Evolutionary conservation across 2,797 vertebrate species (phyloP).

Genomic region (Okamejei kenojei): DNA sequence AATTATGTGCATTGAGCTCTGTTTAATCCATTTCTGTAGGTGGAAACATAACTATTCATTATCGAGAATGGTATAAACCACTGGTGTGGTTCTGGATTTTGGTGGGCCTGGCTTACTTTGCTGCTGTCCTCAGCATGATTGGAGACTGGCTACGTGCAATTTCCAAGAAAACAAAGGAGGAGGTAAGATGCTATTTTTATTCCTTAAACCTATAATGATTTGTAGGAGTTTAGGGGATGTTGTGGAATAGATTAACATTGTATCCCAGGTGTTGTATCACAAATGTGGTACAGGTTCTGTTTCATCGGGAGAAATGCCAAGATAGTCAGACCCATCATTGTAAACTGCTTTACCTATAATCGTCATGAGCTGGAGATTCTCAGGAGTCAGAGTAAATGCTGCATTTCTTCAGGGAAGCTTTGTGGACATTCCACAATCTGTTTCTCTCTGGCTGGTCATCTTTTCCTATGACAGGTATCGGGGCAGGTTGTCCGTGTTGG

Average conservation of each 20-base stretch:
- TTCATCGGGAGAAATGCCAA: neutral
- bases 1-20: neutral
- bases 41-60: slow-evolving; percentile 76
- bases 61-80: slow-evolving; percentile 92
- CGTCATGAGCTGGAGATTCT: no score
- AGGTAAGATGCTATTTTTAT: slow-evolving; percentile 64
- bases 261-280: neutral
- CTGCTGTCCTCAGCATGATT: slow-evolving; percentile 96
- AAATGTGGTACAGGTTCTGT: neutral
- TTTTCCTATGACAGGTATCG: no score
- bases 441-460: no score
- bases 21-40: slow-evolving; percentile 59
- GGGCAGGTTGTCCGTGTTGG: no score
- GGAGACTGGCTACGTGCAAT: slow-evolving; percentile 93
- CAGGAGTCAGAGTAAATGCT: no score
- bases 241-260: neutral
- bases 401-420: no score
- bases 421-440: no score
- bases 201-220: neutral
- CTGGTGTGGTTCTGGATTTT: slow-evolving; percentile 98
- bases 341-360: neutral
- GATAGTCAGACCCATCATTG: neutral
- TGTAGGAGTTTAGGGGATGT: neutral
- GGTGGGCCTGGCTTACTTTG: slow-evolving; percentile 93
- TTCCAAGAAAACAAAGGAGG: slow-evolving; percentile 97